Percentiles rank a stretch among this genome's conserved stretches.
These are phyloP conservation scores for Siderastrea siderea DNA, from an alignment of 92 coral and sea anemone genomes.

Conservation along the genomic window DNA sequence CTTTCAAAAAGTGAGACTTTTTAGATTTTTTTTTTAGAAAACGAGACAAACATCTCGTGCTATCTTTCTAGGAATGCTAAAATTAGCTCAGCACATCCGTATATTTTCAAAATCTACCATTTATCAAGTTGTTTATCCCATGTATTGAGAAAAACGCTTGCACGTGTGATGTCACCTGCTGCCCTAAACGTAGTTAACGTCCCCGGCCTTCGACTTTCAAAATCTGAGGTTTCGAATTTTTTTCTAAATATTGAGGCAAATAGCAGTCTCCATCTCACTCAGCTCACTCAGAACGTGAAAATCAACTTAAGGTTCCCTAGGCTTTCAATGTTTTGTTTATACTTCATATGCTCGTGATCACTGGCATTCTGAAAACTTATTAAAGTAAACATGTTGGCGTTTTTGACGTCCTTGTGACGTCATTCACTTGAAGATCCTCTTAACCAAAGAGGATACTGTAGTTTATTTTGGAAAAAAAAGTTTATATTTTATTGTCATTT, in stretches of 20 bases:
- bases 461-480: background rate
- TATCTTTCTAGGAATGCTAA: background rate
- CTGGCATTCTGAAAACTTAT: background rate
- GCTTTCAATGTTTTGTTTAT: background rate
- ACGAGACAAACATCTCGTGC: background rate
- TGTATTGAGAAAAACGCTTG: too few relatives aligned
- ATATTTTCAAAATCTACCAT: too few relatives aligned
- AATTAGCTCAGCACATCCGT: too few relatives aligned
- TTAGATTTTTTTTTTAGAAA: background rate
- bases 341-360: background rate
- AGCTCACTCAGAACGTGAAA: too few relatives aligned
- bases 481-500: background rate
- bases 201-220: background rate
- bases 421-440: background rate
- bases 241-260: background rate
- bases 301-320: background rate
- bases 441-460: background rate
- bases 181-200: background rate
- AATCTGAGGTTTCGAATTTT: too few relatives aligned
- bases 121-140: too few relatives aligned
- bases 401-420: background rate
- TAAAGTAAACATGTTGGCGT: background rate
- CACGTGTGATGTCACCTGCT: background rate
- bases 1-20: background rate
- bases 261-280: too few relatives aligned